A percentile compares a stretch with the other conserved stretches of the same genome.
phyloP scores from a whole-genome alignment of 2,797 vertebrate species.

The Pantherophis alleghaniensis region DNA sequence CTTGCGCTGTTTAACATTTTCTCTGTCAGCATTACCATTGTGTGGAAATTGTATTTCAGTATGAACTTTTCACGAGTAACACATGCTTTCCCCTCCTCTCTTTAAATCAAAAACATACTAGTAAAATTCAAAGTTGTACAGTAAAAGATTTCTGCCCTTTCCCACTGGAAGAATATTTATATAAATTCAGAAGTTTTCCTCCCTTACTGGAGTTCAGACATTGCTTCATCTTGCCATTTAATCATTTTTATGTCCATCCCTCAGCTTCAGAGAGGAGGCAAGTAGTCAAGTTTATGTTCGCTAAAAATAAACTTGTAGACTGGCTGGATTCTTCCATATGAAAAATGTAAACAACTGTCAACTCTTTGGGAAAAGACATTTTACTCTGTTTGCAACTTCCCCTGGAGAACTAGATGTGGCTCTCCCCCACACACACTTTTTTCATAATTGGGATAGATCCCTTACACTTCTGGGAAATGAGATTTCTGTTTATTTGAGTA shows the following conservation, averaged over 20 bases:
- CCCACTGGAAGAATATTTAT: constrained; percentile 35
- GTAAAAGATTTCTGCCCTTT: constrained; percentile 51
- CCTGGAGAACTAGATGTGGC: constrained; percentile 55
- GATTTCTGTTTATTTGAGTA: constrained; percentile 65
- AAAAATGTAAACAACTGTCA: constrained; percentile 73
- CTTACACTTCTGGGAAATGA: constrained; percentile 68
- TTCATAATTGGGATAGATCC: constrained; percentile 69
- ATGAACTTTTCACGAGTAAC: neutral
- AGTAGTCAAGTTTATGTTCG: constrained; percentile 66
- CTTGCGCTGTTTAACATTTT: constrained; percentile 19
- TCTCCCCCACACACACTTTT: constrained; percentile 34
- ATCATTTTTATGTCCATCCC: constrained; percentile 64
- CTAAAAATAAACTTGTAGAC: constrained; percentile 75
- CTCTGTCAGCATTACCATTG: constrained; percentile 14
- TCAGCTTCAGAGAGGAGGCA: constrained; percentile 59
- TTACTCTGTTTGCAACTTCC: constrained; percentile 65
- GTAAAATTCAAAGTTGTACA: constrained; percentile 42
- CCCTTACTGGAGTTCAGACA: constrained; percentile 42
- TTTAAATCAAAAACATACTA: constrained; percentile 45
- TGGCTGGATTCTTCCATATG: constrained; percentile 65
- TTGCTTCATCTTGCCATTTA: constrained; percentile 49
- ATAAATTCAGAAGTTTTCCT: constrained; percentile 36
- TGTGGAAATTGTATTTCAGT: neutral
- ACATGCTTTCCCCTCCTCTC: no score
- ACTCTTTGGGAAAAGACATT: constrained; percentile 68